Conservation (phyloP, 2,113 vertebrate species). For the Ptilorrhoa leucosticta region DNA sequence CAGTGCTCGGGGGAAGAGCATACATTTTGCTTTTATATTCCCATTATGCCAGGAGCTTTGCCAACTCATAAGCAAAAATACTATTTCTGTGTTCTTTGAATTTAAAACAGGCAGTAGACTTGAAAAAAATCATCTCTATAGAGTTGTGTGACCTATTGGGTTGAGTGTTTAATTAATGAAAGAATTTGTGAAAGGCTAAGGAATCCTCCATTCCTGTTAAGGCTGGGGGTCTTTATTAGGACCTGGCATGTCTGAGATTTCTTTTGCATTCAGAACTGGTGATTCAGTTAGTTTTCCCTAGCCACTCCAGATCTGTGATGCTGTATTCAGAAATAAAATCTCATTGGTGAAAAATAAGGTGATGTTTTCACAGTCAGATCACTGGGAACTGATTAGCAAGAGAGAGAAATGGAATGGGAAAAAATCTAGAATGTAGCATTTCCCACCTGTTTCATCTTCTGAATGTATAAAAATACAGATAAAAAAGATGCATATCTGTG, state of each 20-base stretch:
- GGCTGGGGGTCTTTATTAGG: neutral
- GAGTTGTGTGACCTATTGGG: neutral
- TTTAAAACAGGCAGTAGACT: neutral
- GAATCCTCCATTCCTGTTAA: neutral
- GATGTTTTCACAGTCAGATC: neutral
- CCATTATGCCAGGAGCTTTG: neutral
- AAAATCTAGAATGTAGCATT: neutral
- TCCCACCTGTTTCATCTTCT: neutral
- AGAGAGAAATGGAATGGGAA: neutral
- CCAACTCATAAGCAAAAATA: neutral
- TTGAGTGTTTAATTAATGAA: neutral
- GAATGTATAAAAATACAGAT: neutral
- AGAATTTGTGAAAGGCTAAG: neutral
- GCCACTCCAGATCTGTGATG: neutral
- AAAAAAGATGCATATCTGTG: neutral
- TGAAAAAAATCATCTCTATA: neutral
- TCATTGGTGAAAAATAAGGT: neutral
- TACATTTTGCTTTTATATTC: neutral
- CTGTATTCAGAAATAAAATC: neutral
- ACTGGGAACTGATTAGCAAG: neutral
- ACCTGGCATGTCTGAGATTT: neutral
- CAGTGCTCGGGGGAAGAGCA: neutral
- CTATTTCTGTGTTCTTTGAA: neutral
- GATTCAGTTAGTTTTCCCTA: neutral
- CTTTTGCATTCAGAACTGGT: neutral